phyloP scores from a whole-genome alignment of 2,797 vertebrate species.

The Corythornis leucogaster region DNA sequence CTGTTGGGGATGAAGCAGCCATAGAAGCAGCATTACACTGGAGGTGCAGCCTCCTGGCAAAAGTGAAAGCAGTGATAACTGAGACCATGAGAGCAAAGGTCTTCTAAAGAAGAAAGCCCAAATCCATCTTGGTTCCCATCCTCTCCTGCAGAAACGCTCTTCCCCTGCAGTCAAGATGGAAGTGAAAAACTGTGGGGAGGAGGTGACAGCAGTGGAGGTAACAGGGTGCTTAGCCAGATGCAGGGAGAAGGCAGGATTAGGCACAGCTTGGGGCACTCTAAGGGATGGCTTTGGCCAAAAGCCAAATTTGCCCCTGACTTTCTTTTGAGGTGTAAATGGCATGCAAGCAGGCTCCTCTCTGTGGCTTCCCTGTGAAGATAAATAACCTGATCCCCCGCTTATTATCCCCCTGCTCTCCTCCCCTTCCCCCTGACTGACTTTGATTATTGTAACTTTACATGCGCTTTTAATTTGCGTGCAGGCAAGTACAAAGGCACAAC shows the following conservation, averaged over 20 bases:
- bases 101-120: background rate
- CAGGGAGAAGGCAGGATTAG: slow-evolving; percentile 11
- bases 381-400: slow-evolving; percentile 61
- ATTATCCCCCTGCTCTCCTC: slow-evolving; percentile 71
- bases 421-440: slow-evolving; percentile 73
- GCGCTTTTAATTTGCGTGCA: slow-evolving; percentile 79
- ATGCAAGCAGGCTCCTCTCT: slow-evolving; percentile 18
- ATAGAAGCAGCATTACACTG: background rate
- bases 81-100: background rate
- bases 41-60: background rate
- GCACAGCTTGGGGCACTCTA: background rate
- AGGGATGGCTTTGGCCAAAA: slow-evolving; percentile 23
- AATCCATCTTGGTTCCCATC: background rate
- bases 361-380: slow-evolving; percentile 61
- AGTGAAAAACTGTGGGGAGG: background rate
- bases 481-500: slow-evolving; percentile 80
- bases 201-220: background rate
- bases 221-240: background rate
- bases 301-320: slow-evolving; percentile 24
- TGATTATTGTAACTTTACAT: slow-evolving; percentile 76
- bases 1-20: background rate
- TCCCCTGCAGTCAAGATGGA: background rate
- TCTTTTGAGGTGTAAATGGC: slow-evolving; percentile 66
- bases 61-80: background rate
- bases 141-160: background rate